Evolutionary conservation across 2,113 vertebrate species (phyloP), one percentile per base, ranked within the genome.

Genomic region (Equus quagga): DNA sequence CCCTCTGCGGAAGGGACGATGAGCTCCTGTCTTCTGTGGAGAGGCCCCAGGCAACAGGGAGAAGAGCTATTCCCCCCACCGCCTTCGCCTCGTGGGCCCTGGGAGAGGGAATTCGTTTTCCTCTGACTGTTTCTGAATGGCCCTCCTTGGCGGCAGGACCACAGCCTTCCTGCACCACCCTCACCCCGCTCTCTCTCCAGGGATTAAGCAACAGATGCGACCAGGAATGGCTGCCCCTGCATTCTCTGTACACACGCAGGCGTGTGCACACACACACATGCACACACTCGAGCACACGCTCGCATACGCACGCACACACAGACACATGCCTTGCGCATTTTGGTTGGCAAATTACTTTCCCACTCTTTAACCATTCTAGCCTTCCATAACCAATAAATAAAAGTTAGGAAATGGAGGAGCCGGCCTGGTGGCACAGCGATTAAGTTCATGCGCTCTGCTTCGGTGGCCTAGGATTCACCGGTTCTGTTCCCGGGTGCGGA

Each of bases 131-230:
- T 69, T n/a, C 5, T n/a, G 21, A 24, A 28, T 4, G 23, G 46
- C 49, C 8, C 15, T 49, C 36, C 11, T 6, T 0, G 2, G 36
- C 49, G 81, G 46, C 31, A 19, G 70, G 28, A 26, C 28, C 58
- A 3, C 65, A 14, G 75, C 14, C 31, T 51, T 69, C 67, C 9
- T 6, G 33, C 21, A 2, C 54, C 8, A 3, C 19, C 31, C 21
- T 46, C 60, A 9, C 17, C 0, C 0, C 46, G 72, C 31, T 23
- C 7, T 6, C 49, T 67, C 70, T 41, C 31, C 78, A 11, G 21
- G 8, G 36, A 49, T 6, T 1, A 46, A 33, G 3, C 60, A 41
- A 12, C 49, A 10, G 46, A 15, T 0, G 1, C 5, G 62, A 13
- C 36, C 8, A 2, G 62, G 41, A 33, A 13, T 6, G 23, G 21